A percentile compares a stretch with the other conserved stretches of the same genome.
phyloP scores from a whole-genome alignment of 2,797 vertebrate species.

The Centropyge bicolor region DNA sequence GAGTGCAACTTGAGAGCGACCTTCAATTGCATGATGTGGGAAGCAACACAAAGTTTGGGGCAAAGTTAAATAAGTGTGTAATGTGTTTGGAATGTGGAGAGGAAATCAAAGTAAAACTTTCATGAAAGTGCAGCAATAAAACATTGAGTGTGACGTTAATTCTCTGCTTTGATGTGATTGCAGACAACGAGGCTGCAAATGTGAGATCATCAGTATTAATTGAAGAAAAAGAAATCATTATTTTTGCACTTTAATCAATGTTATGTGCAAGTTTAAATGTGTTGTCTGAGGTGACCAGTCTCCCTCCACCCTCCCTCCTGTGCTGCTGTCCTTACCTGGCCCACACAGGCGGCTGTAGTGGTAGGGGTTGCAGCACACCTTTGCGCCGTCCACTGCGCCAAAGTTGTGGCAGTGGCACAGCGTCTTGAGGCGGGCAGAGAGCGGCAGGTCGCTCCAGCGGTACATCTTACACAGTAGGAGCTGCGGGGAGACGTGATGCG shows the following conservation, averaged over 20 bases:
- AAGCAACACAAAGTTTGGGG: constrained; percentile 47
- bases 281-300: background rate
- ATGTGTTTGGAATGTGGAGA: constrained; percentile 66
- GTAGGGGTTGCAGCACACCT: constrained; percentile 96
- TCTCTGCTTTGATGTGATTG: background rate
- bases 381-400: constrained; percentile 82
- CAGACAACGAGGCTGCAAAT: background rate
- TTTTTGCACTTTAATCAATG: too few relatives aligned
- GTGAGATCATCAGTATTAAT: background rate
- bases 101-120: constrained; percentile 47
- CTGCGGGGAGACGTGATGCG: constrained; percentile 88
- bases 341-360: constrained; percentile 97
- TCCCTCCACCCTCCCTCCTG: background rate
- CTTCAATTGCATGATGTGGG: constrained; percentile 85
- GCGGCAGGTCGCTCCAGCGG: constrained; percentile 95
- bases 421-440: constrained; percentile 90
- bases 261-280: background rate
- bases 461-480: constrained; percentile 92
- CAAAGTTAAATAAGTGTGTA: constrained; percentile 61
- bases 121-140: constrained; percentile 36
- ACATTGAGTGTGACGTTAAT: background rate
- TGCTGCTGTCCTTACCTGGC: constrained; percentile 88
- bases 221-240: background rate
- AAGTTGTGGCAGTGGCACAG: constrained; percentile 92
- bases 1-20: constrained; percentile 87